Evolutionary conservation across 2,113 vertebrate species (phyloP).

Genomic region (Sarotherodon lohbergeri): DNA sequence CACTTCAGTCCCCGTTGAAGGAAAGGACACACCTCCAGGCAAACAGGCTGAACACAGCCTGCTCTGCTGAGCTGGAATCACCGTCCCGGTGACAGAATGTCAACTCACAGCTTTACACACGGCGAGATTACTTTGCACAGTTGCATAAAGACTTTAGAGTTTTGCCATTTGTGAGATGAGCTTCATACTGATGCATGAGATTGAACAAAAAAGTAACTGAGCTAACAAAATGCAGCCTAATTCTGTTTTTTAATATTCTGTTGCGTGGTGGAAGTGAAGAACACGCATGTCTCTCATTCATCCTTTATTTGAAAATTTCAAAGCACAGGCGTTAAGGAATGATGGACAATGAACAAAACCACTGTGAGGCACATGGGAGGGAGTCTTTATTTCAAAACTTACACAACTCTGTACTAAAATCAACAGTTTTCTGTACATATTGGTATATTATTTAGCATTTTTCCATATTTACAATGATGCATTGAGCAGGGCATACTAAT

Average conservation of each 20-base stretch:
- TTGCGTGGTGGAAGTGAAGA: not conserved
- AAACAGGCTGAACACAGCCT: not conserved
- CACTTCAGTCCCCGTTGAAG: not conserved
- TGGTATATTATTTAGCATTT: not conserved
- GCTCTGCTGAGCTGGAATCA: not conserved
- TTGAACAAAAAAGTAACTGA: accelerated
- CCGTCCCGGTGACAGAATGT: not conserved
- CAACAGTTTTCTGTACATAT: not conserved
- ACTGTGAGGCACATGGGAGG: not conserved
- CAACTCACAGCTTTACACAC: not conserved
- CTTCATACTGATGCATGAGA: accelerated
- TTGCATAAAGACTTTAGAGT: not conserved
- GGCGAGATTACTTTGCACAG: not conserved
- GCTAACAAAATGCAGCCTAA: not conserved
- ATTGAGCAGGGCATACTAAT: no score
- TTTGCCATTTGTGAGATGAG: not conserved
- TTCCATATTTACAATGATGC: accelerated
- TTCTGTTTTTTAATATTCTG: not conserved
- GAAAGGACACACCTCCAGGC: not conserved
- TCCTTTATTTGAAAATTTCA: not conserved
- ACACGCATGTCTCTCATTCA: not conserved
- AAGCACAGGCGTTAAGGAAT: not conserved
- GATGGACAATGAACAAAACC: not conserved
- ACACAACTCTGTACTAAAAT: not conserved
- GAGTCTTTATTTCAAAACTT: not conserved